Conservation (phyloP, 92 coral and sea anemone species). For the Palythoa caribaeorum region DNA sequence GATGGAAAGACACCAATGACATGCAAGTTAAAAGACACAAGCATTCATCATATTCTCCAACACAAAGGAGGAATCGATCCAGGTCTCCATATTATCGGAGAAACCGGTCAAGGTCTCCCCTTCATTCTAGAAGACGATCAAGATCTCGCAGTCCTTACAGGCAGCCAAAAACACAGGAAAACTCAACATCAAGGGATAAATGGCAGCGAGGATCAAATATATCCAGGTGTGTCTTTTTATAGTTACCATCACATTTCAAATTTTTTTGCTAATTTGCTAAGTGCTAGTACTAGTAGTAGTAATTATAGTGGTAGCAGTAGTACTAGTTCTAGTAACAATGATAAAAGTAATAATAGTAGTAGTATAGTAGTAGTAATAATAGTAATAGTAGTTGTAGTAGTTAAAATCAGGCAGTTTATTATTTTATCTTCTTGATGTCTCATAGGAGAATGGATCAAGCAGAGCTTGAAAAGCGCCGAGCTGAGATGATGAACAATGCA, state of each 20-base stretch:
- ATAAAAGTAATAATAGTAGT: background rate
- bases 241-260: background rate
- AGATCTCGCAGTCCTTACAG: constrained; percentile 59
- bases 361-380: background rate
- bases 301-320: background rate
- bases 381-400: background rate
- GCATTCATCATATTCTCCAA: background rate
- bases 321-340: background rate
- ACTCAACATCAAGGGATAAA: background rate
- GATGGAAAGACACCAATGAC: constrained; percentile 12
- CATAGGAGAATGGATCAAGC: constrained; percentile 82
- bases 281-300: background rate
- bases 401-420: background rate
- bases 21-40: constrained; percentile 26
- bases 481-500: constrained; percentile 97
- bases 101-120: constrained; percentile 17
- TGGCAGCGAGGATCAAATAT: constrained; percentile 69
- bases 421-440: background rate
- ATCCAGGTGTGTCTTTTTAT: constrained; percentile 70
- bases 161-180: constrained; percentile 22
- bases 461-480: constrained; percentile 88
- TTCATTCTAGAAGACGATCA: constrained; percentile 50
- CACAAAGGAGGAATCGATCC: constrained; percentile 14
- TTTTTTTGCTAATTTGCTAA: background rate
- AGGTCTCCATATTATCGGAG: constrained; percentile 39